Percentiles rank a stretch among this genome's conserved stretches.
Evolutionary conservation across 2,888 invertebrate species (phyloP).

Genomic region (Agrochola macilenta): DNA sequence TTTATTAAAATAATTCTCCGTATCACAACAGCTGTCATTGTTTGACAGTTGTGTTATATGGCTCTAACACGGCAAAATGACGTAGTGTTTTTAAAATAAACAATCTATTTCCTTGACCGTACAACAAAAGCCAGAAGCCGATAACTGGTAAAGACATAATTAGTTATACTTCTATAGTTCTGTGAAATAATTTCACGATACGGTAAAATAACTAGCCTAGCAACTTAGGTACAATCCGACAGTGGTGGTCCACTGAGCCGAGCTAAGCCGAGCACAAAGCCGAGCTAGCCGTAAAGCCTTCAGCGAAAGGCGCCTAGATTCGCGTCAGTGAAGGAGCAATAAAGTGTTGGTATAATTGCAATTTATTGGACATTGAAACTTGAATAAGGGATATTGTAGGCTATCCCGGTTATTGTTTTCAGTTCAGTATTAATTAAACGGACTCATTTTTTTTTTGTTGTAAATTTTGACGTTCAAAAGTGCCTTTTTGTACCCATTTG

Average conservation of each 20-base stretch:
- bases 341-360: background rate
- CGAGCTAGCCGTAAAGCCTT: constrained; percentile 23
- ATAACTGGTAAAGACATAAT: background rate
- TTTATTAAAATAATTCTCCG: background rate
- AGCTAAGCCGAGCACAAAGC: constrained; percentile 35
- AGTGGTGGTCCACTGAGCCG: constrained; percentile 8
- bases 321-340: background rate
- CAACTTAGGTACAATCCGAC: background rate
- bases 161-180: background rate
- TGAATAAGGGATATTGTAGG: background rate
- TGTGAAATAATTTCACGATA: constrained; percentile 9
- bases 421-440: no score
- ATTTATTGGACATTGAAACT: background rate
- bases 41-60: background rate
- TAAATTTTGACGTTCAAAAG: no score
- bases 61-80: background rate
- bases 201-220: background rate
- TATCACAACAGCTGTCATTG: background rate
- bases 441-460: no score
- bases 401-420: background rate
- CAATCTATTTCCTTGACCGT: background rate
- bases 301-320: constrained; percentile 21
- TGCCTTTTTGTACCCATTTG: no score
- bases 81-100: background rate
- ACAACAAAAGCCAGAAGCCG: background rate